phyloP scores from a whole-genome alignment of 2,113 vertebrate genomes.

The Mastomys natalensis region DNA sequence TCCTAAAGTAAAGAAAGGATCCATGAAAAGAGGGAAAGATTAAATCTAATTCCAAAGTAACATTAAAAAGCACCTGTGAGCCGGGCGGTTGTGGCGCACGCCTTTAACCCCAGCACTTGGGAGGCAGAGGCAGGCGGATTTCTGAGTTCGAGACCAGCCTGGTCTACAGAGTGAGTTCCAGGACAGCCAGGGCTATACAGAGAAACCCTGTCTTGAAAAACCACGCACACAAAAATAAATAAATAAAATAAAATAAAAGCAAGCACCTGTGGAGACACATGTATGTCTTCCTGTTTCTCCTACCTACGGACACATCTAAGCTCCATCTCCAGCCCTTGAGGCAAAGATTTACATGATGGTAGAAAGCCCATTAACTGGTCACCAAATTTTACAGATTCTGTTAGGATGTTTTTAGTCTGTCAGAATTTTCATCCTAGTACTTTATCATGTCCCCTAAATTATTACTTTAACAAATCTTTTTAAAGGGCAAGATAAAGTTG shows the following conservation, averaged over 20 bases:
- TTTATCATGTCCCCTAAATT: neutral
- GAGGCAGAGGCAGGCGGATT: no score
- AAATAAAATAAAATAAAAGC: no score
- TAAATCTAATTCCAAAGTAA: conserved; percentile 40
- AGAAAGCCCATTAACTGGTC: neutral
- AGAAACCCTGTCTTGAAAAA: no score
- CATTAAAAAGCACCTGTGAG: neutral
- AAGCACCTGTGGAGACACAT: neutral
- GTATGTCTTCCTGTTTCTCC: neutral
- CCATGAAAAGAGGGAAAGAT: conserved; percentile 44
- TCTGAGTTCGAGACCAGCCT: no score
- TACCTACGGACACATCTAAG: neutral
- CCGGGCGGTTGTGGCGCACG: no score
- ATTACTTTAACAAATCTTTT: conserved; percentile 44
- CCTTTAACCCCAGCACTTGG: no score
- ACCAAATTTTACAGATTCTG: conserved; percentile 18
- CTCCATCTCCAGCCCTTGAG: no score
- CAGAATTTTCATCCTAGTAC: conserved; percentile 50
- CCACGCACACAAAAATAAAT: no score
- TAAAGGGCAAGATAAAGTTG: conserved; percentile 24
- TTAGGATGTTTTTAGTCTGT: conserved; percentile 36
- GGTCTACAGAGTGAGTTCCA: no score
- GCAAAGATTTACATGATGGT: conserved; percentile 9
- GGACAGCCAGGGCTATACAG: no score
- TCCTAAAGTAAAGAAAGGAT: conserved; percentile 41